phyloP scores from a whole-genome alignment of 2,113 vertebrate species.

The Lonchura striata region DNA sequence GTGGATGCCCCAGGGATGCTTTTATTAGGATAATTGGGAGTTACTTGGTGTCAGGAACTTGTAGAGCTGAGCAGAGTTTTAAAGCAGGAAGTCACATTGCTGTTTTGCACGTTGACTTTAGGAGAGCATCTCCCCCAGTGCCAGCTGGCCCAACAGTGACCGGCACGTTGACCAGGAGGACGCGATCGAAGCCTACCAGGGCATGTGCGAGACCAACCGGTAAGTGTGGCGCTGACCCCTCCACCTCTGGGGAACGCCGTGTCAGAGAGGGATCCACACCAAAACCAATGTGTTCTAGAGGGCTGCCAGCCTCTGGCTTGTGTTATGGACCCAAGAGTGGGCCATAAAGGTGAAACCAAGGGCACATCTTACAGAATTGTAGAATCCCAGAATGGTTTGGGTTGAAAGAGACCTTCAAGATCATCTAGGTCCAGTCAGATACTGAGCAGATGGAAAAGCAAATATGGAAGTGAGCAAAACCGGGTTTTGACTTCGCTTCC shows the following conservation, averaged over 20 bases:
- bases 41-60: not conserved
- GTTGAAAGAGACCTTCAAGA: not conserved
- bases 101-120: not conserved
- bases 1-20: not conserved
- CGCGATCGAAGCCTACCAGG: slow-evolving; percentile 76
- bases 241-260: fast-evolving
- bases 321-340: not conserved
- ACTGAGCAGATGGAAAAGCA: not conserved
- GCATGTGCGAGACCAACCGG: slow-evolving; percentile 85
- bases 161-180: slow-evolving; percentile 81
- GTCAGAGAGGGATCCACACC: not conserved
- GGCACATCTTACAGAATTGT: fast-evolving
- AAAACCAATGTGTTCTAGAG: fast-evolving
- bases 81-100: not conserved
- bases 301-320: not conserved
- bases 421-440: not conserved
- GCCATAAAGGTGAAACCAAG: not conserved
- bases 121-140: slow-evolving; percentile 41
- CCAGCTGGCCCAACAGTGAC: slow-evolving; percentile 77
- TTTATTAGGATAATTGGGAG: not conserved
- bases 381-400: not conserved
- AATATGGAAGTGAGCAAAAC: not conserved
- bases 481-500: not conserved
- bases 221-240: slow-evolving; percentile 51
- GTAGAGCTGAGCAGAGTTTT: not conserved